Conservation (phyloP, 1,140 invertebrate species). For the Drosophila mayri region DNA sequence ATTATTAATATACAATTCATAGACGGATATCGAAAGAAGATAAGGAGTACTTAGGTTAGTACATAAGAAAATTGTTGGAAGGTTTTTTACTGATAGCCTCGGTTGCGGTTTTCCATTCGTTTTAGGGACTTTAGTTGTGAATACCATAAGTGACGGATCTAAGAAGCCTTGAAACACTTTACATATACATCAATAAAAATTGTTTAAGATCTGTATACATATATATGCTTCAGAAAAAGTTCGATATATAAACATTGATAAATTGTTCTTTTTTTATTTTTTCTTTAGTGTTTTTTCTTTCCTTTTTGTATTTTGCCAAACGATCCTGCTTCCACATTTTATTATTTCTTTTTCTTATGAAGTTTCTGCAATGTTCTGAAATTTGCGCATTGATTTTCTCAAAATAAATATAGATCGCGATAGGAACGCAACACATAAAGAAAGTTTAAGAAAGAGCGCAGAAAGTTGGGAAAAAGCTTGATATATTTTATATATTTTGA, state of each 20-base stretch:
- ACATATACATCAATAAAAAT: constrained; percentile 65
- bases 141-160: constrained; percentile 61
- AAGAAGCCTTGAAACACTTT: constrained; percentile 70
- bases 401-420: constrained; percentile 66
- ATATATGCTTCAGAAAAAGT: constrained; percentile 59
- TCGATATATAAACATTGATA: constrained; percentile 59
- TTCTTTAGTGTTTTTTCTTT: constrained; percentile 5
- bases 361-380: constrained; percentile 58
- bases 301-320: constrained; percentile 64
- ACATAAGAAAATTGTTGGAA: constrained; percentile 59
- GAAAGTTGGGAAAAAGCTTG: constrained; percentile 49
- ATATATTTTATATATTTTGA: constrained; percentile 19
- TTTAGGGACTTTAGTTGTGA: constrained; percentile 51
- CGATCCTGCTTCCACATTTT: constrained; percentile 84
- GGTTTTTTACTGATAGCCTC: constrained; percentile 82
- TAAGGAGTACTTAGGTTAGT: constrained; percentile 26
- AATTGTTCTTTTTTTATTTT: constrained; percentile 12
- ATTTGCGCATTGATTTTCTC: constrained; percentile 71
- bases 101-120: constrained; percentile 46
- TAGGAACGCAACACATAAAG: constrained; percentile 49
- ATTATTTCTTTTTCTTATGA: constrained; percentile 54
- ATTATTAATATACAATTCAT: constrained; percentile 19
- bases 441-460: constrained; percentile 57
- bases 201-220: constrained; percentile 41
- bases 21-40: constrained; percentile 39